Evolutionary conservation across 2,888 invertebrate species (phyloP).

Genomic region (Arge pagana): DNA sequence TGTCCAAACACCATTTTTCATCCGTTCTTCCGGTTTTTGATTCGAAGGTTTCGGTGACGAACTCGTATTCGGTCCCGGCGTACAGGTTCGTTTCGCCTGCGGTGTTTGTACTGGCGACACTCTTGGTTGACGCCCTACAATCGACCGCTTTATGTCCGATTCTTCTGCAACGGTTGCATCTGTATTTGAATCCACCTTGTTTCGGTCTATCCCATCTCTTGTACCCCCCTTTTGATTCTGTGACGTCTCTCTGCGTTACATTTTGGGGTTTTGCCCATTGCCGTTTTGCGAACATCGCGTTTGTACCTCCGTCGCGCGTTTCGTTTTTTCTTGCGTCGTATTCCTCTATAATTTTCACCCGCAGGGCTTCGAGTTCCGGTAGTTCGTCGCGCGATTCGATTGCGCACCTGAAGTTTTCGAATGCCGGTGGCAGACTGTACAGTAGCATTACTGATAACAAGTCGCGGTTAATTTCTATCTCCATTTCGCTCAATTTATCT

Average conservation of each 20-base stretch:
- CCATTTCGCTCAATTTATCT: conserved; percentile 46
- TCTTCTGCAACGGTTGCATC: neutral
- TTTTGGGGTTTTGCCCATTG: no score
- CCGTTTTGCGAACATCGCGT: neutral
- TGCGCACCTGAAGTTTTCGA: conserved; percentile 45
- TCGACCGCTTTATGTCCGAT: conserved; percentile 14
- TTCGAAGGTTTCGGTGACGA: no score
- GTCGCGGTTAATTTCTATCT: conserved; percentile 39
- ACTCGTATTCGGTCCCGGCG: no score
- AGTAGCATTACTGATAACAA: conserved; percentile 44
- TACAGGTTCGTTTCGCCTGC: no score
- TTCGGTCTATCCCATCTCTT: no score
- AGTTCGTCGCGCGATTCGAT: conserved; percentile 45
- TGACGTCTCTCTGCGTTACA: no score
- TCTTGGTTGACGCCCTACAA: no score
- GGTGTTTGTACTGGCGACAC: no score
- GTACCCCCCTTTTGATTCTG: no score
- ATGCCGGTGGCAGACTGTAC: conserved; percentile 42
- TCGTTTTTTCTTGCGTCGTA: conserved; percentile 29
- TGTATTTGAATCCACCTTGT: conserved; percentile 11
- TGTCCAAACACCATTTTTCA: no score
- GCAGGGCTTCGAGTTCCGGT: conserved; percentile 36
- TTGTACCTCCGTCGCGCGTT: neutral
- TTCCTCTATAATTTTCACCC: conserved; percentile 42
- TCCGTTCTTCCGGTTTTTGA: no score